Conservation (phyloP, 2,113 vertebrate genomes). For the Mugil cephalus region DNA sequence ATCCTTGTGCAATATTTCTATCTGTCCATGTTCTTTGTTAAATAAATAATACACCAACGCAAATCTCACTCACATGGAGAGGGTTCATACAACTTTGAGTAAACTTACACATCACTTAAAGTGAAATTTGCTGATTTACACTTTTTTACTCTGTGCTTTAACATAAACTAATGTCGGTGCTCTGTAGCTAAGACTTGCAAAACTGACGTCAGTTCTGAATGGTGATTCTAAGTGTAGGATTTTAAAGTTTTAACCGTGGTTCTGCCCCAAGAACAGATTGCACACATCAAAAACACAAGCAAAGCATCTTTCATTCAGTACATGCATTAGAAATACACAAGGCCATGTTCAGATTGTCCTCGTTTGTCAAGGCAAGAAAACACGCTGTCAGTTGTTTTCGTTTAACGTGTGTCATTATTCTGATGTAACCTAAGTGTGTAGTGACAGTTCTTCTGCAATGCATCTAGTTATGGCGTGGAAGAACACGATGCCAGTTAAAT, state of each 20-base stretch:
- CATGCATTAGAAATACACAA: conserved; percentile 36
- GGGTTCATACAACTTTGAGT: conserved; percentile 12
- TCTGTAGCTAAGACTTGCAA: conserved; percentile 6
- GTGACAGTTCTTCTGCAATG: conserved; percentile 18
- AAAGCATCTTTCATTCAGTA: conserved; percentile 26
- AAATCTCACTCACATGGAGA: conserved; percentile 11
- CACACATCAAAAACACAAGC: conserved; percentile 1
- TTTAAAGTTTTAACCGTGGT: conserved; percentile 14
- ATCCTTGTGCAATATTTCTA: conserved; percentile 22
- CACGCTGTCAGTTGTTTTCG: conserved; percentile 28
- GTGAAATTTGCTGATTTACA: neutral
- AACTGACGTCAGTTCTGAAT: neutral
- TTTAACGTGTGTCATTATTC: conserved; percentile 27
- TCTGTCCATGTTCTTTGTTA: neutral
- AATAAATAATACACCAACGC: conserved; percentile 3
- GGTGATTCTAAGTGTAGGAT: neutral
- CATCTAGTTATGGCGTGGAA: conserved; percentile 26
- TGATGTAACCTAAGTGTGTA: conserved; percentile 6
- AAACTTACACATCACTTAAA: neutral
- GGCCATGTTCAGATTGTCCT: conserved; percentile 57
- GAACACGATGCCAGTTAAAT: conserved; percentile 33
- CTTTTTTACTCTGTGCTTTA: conserved; percentile 3
- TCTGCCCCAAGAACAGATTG: conserved; percentile 1
- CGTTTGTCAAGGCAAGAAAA: conserved; percentile 49
- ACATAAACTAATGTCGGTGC: conserved; percentile 6